Evolutionary conservation across 2,888 invertebrate genomes (phyloP).

Genomic region (Phasia obesa): DNA sequence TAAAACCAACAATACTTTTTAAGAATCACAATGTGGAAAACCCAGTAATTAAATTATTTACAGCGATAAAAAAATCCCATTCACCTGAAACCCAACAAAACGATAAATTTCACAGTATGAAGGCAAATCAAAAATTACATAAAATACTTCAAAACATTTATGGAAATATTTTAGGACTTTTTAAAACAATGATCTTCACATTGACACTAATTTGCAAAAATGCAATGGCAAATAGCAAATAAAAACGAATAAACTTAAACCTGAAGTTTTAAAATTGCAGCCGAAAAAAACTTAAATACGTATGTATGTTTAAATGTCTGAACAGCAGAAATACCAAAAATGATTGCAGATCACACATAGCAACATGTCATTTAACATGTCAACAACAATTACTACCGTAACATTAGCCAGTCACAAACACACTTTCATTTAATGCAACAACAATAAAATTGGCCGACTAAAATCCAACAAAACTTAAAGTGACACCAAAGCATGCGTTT

Average conservation of each 20-base stretch:
- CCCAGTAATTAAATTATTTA: constrained; percentile 3
- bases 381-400: constrained; percentile 78
- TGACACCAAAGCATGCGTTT: constrained; percentile 72
- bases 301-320: constrained; percentile 39
- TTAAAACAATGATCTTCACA: constrained; percentile 66
- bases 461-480: constrained; percentile 63
- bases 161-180: constrained; percentile 63
- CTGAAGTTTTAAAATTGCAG: constrained; percentile 33
- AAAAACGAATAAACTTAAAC: constrained; percentile 16
- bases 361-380: constrained; percentile 76
- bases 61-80: constrained; percentile 34
- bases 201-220: constrained; percentile 69
- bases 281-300: constrained; percentile 26
- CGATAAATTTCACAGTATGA: neutral
- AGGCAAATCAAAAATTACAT: constrained; percentile 30
- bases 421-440: constrained; percentile 20
- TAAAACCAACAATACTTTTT: no score
- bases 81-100: constrained; percentile 53
- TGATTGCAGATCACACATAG: constrained; percentile 74
- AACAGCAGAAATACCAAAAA: constrained; percentile 70
- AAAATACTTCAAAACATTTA: constrained; percentile 66
- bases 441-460: constrained; percentile 37
- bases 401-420: constrained; percentile 64
- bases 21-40: no score
- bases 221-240: constrained; percentile 54